Evolutionary conservation across 1,140 invertebrate species (phyloP), one percentile per base, ranked within the genome.

Genomic region (Drosophila malerkotliana): DNA sequence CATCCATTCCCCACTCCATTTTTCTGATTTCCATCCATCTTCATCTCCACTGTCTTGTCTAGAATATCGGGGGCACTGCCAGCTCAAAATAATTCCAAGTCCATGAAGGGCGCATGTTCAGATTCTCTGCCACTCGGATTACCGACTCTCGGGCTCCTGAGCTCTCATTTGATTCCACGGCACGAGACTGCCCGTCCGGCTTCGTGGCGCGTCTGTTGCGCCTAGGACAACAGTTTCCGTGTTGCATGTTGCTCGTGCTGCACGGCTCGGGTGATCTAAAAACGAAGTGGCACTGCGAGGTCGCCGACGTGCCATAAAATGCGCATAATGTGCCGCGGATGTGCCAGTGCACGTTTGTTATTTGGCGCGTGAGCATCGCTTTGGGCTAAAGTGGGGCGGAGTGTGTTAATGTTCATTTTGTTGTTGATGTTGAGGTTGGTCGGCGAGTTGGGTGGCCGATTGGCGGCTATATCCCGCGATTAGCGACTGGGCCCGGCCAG

Each of bases 281-380:
- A 87, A 60, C 79, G 77, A 87, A 80, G 79, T 56, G 26, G 64
- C 54, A 37, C 44, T 63, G 1, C 60, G 74, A 83, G 79, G 71
- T 84, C 84, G 84, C 60, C 67, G 53, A 28, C 51, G 78, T 77
- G 79, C 80, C 80, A 89, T 90, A 90, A 90, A 90, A 85, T 90
- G 80, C 89, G 89, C 89, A 90, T 89, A 89, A 89, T 90, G 78
- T 90, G 72, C 72, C 69, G 68, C 66, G 80, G 89, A 88, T 77
- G 77, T 85, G 89, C 81, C 89, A 90, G 89, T 90, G 72, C 84
- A 88, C 89, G 89, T 80, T 91, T 76, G 78, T 77, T 85, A 89
- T 90, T 90, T 84, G 88, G 66, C 81, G 84, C 60, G 77, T 61
- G 63, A 84, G 55, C 77, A 90, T 52, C 61, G 56, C 32, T 34